These are phyloP conservation scores for Miichthys miiuy DNA, from an alignment of 2,797 vertebrate genomes.

Conservation along the genomic window DNA sequence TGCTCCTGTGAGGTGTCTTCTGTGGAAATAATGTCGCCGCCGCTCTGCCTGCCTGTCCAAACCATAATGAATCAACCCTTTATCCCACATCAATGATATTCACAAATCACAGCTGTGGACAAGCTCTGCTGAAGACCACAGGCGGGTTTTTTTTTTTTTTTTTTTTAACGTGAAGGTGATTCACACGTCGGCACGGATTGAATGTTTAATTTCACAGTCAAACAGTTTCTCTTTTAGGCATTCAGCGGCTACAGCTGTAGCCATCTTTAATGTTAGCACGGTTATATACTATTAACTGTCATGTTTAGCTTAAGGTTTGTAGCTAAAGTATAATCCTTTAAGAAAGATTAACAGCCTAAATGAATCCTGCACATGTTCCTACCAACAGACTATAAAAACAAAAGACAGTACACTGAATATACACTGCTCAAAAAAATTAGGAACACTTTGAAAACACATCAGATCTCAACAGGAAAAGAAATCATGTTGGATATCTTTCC, in stretches of 20 bases:
- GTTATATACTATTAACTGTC: background rate
- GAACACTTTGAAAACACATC: too few species aligned
- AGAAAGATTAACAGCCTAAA: background rate
- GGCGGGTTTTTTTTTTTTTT: background rate
- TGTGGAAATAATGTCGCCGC: conserved; percentile 10
- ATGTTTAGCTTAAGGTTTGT: background rate
- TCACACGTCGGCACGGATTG: background rate
- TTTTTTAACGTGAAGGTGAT: conserved; percentile 20
- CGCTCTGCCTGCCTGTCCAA: conserved; percentile 3
- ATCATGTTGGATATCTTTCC: too few species aligned
- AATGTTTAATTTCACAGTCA: background rate
- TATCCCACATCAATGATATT: conserved; percentile 14
- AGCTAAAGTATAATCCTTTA: background rate
- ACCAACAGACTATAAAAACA: background rate
- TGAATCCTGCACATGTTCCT: background rate
- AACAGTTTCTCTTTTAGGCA: too few species aligned
- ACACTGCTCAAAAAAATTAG: too few species aligned
- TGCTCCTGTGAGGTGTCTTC: conserved; percentile 1
- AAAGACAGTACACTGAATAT: background rate
- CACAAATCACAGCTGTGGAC: conserved; percentile 32
- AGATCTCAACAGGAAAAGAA: too few species aligned
- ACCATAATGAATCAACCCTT: conserved; percentile 32
- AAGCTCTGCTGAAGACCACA: conserved; percentile 7
- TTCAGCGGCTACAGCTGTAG: background rate
- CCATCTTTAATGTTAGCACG: background rate